Conservation (phyloP, 1,140 invertebrate genomes). For the Drosophila virilis region DNA sequence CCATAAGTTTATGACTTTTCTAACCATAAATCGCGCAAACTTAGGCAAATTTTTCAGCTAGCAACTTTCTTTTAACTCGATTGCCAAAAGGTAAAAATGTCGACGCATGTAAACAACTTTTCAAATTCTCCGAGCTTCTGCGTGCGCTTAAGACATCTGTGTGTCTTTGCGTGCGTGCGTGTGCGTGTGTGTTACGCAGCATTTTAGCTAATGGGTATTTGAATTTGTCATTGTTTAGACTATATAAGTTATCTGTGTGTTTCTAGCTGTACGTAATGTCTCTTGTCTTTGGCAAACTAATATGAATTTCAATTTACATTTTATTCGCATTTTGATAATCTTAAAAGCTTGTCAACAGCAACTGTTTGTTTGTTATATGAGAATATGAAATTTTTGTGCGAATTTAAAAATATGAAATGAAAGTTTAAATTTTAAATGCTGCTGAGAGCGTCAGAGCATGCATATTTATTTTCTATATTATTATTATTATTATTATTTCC, state of each 20-base stretch:
- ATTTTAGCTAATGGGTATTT: background rate
- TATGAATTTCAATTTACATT: no score
- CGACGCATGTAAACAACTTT: conserved; percentile 74
- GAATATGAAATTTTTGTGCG: no score
- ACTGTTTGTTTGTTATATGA: no score
- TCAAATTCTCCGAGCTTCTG: conserved; percentile 34
- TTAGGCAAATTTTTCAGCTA: conserved; percentile 52
- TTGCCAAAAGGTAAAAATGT: conserved; percentile 63
- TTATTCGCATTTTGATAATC: no score
- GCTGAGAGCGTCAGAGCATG: background rate
- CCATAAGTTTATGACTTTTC: conserved; percentile 80
- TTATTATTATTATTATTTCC: background rate
- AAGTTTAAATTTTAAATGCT: background rate
- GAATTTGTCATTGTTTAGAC: background rate
- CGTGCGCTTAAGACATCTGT: no score
- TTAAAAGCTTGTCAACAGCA: background rate
- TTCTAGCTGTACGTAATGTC: no score
- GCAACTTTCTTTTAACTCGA: conserved; percentile 35
- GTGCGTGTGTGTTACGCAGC: conserved; percentile 32
- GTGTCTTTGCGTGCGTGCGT: no score
- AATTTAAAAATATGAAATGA: no score
- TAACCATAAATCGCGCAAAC: conserved; percentile 69
- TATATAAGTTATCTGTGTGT: no score
- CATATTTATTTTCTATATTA: background rate
- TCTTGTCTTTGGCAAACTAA: no score